phyloP scores from a whole-genome alignment of 2,888 invertebrate species.

The Brachylomia viminalis region DNA sequence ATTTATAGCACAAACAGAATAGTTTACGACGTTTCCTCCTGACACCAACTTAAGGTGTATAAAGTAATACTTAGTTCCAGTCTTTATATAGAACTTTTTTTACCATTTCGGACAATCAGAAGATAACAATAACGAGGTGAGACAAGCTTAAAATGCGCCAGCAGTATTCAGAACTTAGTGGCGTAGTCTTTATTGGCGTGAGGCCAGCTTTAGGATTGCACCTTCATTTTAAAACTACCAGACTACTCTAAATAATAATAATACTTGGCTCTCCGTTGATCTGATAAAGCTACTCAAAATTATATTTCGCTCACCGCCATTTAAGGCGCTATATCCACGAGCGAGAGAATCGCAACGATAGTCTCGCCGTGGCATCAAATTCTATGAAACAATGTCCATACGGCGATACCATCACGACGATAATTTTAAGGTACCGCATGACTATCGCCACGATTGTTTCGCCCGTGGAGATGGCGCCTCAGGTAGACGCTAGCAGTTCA shows the following conservation, averaged over 20 bases:
- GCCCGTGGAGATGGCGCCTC: too few species aligned
- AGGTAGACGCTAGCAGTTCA: background rate
- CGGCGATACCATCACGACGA: too few species aligned
- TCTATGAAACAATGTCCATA: too few species aligned
- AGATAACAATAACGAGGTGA: background rate
- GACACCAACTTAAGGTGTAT: too few species aligned
- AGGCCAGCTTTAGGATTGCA: background rate
- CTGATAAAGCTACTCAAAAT: background rate
- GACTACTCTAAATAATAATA: slow-evolving; percentile 2
- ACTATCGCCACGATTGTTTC: too few species aligned
- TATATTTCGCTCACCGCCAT: slow-evolving; percentile 9
- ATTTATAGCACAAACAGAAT: too few species aligned
- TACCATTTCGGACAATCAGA: background rate
- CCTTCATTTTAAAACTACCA: background rate
- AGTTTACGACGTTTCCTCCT: background rate
- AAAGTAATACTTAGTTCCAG: background rate
- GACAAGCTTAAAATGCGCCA: background rate
- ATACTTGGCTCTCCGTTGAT: background rate
- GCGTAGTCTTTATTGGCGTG: background rate
- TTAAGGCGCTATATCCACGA: too few species aligned
- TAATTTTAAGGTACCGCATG: too few species aligned
- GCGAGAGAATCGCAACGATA: too few species aligned
- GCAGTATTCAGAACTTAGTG: background rate
- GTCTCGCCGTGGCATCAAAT: too few species aligned
- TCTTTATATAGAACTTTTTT: background rate